Percentiles rank a stretch among this genome's conserved stretches.
These are phyloP conservation scores for Poeciliopsis turrubarensis DNA, from an alignment of 2,113 vertebrate species.

Conservation along the genomic window DNA sequence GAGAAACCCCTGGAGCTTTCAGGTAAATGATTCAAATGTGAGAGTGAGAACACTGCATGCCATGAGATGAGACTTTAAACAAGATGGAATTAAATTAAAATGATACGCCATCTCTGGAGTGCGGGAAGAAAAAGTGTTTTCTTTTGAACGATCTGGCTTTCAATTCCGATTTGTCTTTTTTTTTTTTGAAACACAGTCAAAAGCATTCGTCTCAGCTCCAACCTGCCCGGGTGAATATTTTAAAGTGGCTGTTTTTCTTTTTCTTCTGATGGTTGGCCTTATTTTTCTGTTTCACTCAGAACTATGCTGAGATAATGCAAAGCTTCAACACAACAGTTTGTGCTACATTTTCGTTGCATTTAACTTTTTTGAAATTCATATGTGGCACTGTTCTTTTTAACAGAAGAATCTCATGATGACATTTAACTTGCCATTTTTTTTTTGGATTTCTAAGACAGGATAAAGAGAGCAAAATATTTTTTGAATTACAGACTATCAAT, in stretches of 20 bases:
- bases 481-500: not conserved
- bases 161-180: not conserved
- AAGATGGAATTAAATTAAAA: constrained; percentile 44
- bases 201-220: constrained; percentile 15
- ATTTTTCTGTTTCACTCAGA: constrained; percentile 8
- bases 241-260: not conserved
- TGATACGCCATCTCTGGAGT: constrained; percentile 30
- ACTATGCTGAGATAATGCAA: not conserved
- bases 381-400: not conserved
- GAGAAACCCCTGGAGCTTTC: constrained; percentile 18
- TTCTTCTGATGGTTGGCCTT: not conserved
- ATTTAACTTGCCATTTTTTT: not conserved
- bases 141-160: constrained; percentile 15
- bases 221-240: not conserved
- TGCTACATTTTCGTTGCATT: not conserved
- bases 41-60: constrained; percentile 13
- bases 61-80: constrained; percentile 28
- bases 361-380: not conserved
- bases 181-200: not conserved
- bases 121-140: constrained; percentile 7
- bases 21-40: constrained; percentile 32
- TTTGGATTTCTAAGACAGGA: not conserved
- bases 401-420: not conserved
- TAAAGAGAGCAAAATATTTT: not conserved
- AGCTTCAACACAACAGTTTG: not conserved